Conservation (phyloP, 2,797 vertebrate genomes). For the Moxostoma hubbsi region DNA sequence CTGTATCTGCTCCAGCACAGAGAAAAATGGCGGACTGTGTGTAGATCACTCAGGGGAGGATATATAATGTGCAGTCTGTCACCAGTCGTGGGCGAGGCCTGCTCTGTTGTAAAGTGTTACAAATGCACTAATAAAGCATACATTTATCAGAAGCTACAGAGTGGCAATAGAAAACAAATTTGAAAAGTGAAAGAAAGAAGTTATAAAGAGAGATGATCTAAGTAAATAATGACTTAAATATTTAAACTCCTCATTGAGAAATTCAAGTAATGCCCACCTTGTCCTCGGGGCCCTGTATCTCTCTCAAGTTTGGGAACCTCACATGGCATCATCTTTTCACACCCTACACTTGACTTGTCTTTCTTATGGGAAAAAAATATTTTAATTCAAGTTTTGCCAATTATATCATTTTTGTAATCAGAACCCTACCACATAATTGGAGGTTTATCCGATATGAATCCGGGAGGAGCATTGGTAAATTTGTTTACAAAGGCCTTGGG, state of each 20-base stretch:
- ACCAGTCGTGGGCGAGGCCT: no score
- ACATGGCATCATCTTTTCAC: conserved; percentile 5
- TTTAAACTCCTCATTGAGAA: conserved; percentile 29
- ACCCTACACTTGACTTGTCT: background rate
- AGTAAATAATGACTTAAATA: conserved; percentile 1
- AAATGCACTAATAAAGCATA: background rate
- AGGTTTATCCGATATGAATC: conserved; percentile 2
- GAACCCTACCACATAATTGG: conserved; percentile 16
- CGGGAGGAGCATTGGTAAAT: background rate
- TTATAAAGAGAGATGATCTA: background rate
- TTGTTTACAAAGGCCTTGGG: conserved; percentile 14
- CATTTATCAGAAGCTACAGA: background rate
- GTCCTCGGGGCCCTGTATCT: background rate
- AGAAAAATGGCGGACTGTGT: no score
- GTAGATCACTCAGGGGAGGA: no score
- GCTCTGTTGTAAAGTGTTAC: background rate
- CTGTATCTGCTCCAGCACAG: no score
- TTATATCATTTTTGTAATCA: conserved; percentile 9
- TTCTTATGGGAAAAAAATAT: conserved; percentile 28
- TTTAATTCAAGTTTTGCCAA: conserved; percentile 16
- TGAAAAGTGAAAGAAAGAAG: background rate
- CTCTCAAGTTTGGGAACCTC: background rate
- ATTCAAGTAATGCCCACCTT: conserved; percentile 19
- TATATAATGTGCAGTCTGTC: no score
- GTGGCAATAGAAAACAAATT: background rate